Percentiles rank a stretch among this genome's conserved stretches.
Conservation (phyloP, 1,140 invertebrate genomes). For the Yoshiicerus persimilis region DNA sequence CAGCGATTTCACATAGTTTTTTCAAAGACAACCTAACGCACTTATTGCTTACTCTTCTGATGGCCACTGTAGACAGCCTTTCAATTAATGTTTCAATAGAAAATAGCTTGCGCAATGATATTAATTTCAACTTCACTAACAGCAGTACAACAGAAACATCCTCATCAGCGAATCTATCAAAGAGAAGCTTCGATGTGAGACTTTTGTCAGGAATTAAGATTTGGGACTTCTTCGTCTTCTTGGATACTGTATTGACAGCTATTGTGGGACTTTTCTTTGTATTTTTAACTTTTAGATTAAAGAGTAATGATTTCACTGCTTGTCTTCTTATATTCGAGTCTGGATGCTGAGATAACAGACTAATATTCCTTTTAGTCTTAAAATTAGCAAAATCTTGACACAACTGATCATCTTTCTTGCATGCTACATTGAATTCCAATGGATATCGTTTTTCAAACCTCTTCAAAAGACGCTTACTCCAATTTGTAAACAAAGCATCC, state of each 20-base stretch:
- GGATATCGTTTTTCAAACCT: constrained; percentile 45
- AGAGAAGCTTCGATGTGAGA: neutral
- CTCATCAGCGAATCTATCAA: constrained; percentile 40
- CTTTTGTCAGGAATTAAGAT: neutral
- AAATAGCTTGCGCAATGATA: constrained; percentile 29
- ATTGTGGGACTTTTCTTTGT: neutral
- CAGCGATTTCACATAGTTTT: neutral
- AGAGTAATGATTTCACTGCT: constrained; percentile 27
- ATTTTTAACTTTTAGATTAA: neutral
- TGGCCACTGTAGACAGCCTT: neutral
- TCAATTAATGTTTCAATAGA: constrained; percentile 23
- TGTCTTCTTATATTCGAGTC: neutral
- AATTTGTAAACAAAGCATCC: neutral
- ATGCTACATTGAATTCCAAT: constrained; percentile 40
- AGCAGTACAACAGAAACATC: neutral
- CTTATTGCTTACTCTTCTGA: neutral
- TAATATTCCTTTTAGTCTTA: constrained; percentile 25
- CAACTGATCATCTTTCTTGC: constrained; percentile 33
- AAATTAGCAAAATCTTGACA: constrained; percentile 14
- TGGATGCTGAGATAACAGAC: constrained; percentile 30
- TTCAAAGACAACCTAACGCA: constrained; percentile 24
- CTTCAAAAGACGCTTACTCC: constrained; percentile 5
- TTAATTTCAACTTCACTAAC: constrained; percentile 12
- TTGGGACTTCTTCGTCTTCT: neutral
- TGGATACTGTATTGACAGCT: neutral